Conservation (phyloP, 2,888 invertebrate species). For the Dusona sp. region DNA sequence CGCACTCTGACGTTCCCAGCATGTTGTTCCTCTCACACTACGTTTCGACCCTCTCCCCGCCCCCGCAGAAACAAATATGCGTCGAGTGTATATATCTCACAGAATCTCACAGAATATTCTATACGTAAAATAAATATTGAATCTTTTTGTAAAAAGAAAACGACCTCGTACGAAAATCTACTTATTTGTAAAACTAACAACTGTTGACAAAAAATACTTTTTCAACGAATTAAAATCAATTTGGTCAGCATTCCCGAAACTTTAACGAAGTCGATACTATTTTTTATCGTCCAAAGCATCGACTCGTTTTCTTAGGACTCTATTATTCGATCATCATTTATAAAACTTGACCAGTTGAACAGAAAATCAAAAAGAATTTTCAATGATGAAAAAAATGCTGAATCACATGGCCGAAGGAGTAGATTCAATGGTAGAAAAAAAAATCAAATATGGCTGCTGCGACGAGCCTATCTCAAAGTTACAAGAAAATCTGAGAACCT, state of each 20-base stretch:
- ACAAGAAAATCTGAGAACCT: slow-evolving; percentile 40
- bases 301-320: not conserved
- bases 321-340: not conserved
- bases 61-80: slow-evolving; percentile 17
- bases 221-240: not conserved
- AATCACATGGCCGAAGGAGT: not conserved
- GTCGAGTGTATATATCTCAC: slow-evolving; percentile 3
- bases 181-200: not conserved
- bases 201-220: not conserved
- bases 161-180: not conserved
- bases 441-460: not conserved
- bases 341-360: not conserved
- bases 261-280: not conserved
- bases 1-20: slow-evolving; percentile 25
- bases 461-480: slow-evolving; percentile 17
- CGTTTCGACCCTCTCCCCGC: not conserved
- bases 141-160: not conserved
- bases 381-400: slow-evolving; percentile 1
- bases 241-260: not conserved
- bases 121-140: not conserved
- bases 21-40: slow-evolving; percentile 4
- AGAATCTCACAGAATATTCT: not conserved
- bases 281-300: not conserved
- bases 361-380: slow-evolving; percentile 11
- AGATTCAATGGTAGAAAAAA: not conserved